A percentile compares a stretch with the other conserved stretches of the same genome.
These are phyloP conservation scores for Drosophila pruinosa DNA, from an alignment of 1,140 invertebrate genomes.

Conservation along the genomic window DNA sequence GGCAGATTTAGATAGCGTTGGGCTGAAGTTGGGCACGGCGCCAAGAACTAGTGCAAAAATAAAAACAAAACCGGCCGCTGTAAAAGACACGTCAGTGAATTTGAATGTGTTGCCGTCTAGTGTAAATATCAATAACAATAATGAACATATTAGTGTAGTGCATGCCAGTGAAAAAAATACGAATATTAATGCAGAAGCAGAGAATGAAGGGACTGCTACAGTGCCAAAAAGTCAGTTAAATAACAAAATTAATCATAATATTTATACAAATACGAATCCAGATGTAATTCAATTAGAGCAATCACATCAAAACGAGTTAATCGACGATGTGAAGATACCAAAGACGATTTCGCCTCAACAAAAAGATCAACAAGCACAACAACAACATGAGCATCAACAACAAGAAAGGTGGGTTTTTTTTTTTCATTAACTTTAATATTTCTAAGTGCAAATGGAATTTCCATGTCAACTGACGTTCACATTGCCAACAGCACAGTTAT, in stretches of 20 bases:
- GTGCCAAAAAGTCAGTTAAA: slow-evolving; percentile 75
- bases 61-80: not conserved
- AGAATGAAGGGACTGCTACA: slow-evolving; percentile 36
- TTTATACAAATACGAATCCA: slow-evolving; percentile 9
- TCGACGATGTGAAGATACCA: not conserved
- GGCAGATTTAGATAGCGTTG: slow-evolving; percentile 20
- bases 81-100: slow-evolving; percentile 68
- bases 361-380: slow-evolving; percentile 29
- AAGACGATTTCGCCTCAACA: too few species aligned
- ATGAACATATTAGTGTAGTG: slow-evolving; percentile 44
- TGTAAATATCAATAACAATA: slow-evolving; percentile 64
- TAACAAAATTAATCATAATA: slow-evolving; percentile 39
- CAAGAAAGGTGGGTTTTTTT: slow-evolving; percentile 43
- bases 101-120: slow-evolving; percentile 20
- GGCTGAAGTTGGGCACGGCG: slow-evolving; percentile 45
- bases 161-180: slow-evolving; percentile 18
- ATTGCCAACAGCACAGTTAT: not conserved
- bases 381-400: slow-evolving; percentile 23
- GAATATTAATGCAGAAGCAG: not conserved
- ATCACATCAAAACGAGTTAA: slow-evolving; percentile 16
- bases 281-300: slow-evolving; percentile 45
- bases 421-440: not conserved
- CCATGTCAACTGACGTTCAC: not conserved
- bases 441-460: slow-evolving; percentile 20
- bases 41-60: slow-evolving; percentile 45